Conservation (phyloP, 2,888 invertebrate species). For the Coelinius sp. region DNA sequence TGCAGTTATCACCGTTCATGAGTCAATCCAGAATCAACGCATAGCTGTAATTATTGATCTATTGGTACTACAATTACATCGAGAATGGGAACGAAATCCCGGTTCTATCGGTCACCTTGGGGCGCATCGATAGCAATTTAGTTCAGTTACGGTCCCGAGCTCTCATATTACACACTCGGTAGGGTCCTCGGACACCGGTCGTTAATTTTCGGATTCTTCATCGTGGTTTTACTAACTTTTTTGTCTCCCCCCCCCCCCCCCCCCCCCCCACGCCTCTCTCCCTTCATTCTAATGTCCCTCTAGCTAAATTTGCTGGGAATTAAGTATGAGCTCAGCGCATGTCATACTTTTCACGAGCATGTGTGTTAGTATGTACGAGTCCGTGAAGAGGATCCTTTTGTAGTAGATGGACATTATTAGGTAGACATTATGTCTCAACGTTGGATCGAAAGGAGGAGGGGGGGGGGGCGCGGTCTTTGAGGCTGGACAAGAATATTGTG, state of each 20-base stretch:
- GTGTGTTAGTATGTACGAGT: constrained; percentile 2
- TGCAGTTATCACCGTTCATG: background rate
- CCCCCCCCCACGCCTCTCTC: background rate
- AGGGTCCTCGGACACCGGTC: constrained; percentile 29
- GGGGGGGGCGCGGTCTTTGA: too few species aligned
- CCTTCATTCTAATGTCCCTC: background rate
- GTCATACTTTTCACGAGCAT: background rate
- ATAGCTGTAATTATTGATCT: constrained; percentile 25
- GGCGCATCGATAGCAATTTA: constrained; percentile 33
- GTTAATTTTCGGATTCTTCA: constrained; percentile 33
- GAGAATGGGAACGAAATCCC: constrained; percentile 11
- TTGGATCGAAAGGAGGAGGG: constrained; percentile 30
- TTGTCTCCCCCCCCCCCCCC: background rate
- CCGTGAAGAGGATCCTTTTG: constrained; percentile 41
- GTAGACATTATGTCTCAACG: constrained; percentile 51
- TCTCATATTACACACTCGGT: constrained; percentile 31
- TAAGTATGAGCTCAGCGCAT: constrained; percentile 52
- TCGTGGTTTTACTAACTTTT: constrained; percentile 24
- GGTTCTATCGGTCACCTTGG: constrained; percentile 15
- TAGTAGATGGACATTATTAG: constrained; percentile 53
- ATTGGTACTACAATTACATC: constrained; percentile 17
- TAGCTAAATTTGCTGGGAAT: constrained; percentile 55
- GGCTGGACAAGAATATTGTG: background rate
- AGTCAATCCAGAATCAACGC: constrained; percentile 13
- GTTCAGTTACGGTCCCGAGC: constrained; percentile 31